Conservation (phyloP, 2,888 invertebrate genomes). For the Ellobium chinense region DNA sequence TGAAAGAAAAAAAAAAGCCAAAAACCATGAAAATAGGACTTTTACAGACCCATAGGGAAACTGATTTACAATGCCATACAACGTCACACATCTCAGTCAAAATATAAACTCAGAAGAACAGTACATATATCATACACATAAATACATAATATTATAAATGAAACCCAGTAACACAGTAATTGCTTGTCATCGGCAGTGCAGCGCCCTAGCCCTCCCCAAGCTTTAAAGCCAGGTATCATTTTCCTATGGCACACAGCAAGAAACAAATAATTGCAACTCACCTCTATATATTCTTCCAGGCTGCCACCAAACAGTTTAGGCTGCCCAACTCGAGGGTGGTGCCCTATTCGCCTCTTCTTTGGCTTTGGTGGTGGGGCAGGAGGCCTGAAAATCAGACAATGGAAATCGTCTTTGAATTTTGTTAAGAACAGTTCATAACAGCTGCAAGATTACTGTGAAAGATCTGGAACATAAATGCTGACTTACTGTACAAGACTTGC, state of each 20-base stretch:
- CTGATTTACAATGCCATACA: too few relatives aligned
- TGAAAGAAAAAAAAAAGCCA: too few relatives aligned
- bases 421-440: not conserved
- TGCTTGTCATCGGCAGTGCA: not conserved
- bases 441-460: not conserved
- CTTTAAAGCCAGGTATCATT: too few relatives aligned
- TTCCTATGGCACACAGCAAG: too few relatives aligned
- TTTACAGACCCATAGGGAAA: too few relatives aligned
- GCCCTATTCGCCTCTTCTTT: slow-evolving; percentile 82
- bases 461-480: not conserved
- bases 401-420: not conserved
- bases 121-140: too few relatives aligned
- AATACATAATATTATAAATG: not conserved
- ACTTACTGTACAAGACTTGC: too few relatives aligned
- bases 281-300: slow-evolving; percentile 92
- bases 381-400: slow-evolving; percentile 62
- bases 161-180: not conserved
- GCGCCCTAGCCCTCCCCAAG: too few relatives aligned
- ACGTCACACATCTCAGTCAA: too few relatives aligned
- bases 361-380: slow-evolving; percentile 80
- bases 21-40: too few relatives aligned
- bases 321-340: slow-evolving; percentile 83
- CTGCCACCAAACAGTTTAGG: slow-evolving; percentile 94
- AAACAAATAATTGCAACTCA: too few relatives aligned
- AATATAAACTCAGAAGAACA: too few relatives aligned